Conservation (phyloP, 2,888 invertebrate species). For the Netelia virgata region DNA sequence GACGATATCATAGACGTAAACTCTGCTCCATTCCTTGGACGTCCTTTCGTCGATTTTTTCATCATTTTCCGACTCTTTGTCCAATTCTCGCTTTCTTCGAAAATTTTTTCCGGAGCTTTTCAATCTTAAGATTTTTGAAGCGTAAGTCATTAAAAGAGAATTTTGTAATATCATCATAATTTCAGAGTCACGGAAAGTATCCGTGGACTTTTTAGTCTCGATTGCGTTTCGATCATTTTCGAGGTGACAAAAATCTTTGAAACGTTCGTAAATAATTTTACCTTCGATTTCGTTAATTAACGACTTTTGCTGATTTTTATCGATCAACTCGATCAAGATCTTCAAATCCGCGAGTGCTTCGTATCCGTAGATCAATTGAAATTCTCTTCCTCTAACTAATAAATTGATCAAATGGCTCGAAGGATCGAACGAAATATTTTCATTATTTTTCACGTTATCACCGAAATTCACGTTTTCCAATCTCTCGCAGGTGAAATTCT, state of each 20-base stretch:
- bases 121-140: neutral
- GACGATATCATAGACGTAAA: conserved; percentile 39
- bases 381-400: conserved; percentile 35
- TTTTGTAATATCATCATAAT: neutral
- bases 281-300: conserved; percentile 31
- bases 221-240: neutral
- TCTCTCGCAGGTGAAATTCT: conserved; percentile 50
- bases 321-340: conserved; percentile 44
- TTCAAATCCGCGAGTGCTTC: conserved; percentile 44
- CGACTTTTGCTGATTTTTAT: conserved; percentile 29
- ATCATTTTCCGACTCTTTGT: neutral
- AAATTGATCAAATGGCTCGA: conserved; percentile 51
- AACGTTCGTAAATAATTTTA: conserved; percentile 28
- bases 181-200: neutral
- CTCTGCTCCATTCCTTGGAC: neutral
- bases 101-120: neutral
- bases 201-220: neutral
- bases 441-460: neutral
- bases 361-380: conserved; percentile 57
- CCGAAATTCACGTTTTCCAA: neutral
- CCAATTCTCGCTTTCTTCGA: conserved; percentile 45
- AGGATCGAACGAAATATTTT: conserved; percentile 7
- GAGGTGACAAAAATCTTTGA: conserved; percentile 22
- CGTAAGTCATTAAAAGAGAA: conserved; percentile 4
- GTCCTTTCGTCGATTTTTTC: neutral